These are phyloP conservation scores for Opisthograptis luteolata DNA, from an alignment of 2,888 invertebrate species.

Conservation along the genomic window DNA sequence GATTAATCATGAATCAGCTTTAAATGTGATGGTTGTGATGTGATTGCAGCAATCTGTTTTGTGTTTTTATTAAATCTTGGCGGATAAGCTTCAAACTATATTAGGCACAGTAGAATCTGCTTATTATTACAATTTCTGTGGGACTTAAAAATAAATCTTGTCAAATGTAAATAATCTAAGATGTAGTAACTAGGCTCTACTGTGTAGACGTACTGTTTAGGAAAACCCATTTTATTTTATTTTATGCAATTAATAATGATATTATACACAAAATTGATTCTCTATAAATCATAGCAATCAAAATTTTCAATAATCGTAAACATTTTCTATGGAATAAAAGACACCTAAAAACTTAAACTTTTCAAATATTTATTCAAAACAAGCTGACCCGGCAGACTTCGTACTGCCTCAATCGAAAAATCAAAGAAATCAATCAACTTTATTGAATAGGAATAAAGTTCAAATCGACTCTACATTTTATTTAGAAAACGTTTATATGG, in stretches of 20 bases:
- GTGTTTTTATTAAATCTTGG: conserved; percentile 38
- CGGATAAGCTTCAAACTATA: conserved; percentile 1
- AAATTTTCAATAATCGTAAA: neutral
- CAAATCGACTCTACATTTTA: too few species aligned
- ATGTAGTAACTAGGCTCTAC: too few species aligned
- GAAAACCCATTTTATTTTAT: neutral
- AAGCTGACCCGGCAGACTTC: too few species aligned
- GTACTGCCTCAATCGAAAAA: too few species aligned
- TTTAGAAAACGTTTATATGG: too few species aligned
- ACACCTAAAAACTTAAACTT: neutral
- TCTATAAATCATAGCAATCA: neutral
- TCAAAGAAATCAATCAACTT: too few species aligned
- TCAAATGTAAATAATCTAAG: too few species aligned
- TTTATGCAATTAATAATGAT: neutral
- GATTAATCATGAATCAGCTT: conserved; percentile 54
- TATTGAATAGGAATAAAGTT: too few species aligned
- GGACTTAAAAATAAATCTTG: too few species aligned
- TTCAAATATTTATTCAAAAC: too few species aligned
- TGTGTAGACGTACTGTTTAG: neutral
- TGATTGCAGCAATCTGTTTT: conserved; percentile 59
- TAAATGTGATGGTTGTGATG: conserved; percentile 72
- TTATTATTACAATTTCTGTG: too few species aligned
- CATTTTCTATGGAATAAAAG: neutral
- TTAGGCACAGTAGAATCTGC: neutral
- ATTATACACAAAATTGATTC: neutral